phyloP scores from a whole-genome alignment of 2,113 vertebrate genomes.

The Egretta garzetta region DNA sequence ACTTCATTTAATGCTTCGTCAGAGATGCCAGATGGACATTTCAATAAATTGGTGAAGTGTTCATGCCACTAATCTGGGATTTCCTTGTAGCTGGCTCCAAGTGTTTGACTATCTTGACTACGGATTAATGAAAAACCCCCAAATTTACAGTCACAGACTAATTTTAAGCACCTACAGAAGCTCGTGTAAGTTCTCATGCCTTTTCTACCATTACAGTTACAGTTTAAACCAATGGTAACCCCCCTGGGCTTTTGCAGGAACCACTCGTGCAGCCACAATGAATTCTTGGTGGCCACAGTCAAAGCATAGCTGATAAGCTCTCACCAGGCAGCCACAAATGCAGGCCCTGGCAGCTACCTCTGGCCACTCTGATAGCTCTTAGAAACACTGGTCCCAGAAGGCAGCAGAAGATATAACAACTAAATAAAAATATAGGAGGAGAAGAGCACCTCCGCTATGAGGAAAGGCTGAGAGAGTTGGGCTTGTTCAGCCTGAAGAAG shows the following conservation, averaged over 20 bases:
- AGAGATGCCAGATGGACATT: not conserved
- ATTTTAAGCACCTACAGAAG: not conserved
- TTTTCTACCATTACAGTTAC: not conserved
- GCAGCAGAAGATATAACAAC: not conserved
- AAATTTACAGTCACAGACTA: not conserved
- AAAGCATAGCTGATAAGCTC: not conserved
- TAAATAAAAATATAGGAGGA: not conserved
- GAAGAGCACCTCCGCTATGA: no score
- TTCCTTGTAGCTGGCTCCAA: not conserved
- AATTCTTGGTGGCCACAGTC: not conserved
- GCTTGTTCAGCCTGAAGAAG: no score
- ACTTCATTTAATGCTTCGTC: not conserved
- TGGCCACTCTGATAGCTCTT: not conserved
- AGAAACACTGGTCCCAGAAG: not conserved
- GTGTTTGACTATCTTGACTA: not conserved
- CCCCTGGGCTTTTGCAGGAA: not conserved
- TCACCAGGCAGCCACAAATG: not conserved
- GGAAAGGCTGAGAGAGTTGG: no score
- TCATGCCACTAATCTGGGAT: not conserved
- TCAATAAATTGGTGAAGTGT: not conserved
- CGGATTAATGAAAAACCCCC: fast-evolving
- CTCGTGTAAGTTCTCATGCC: fast-evolving
- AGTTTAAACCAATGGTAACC: not conserved
- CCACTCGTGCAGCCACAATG: not conserved
- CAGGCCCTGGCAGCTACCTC: not conserved